These are phyloP conservation scores for Caradrina clavipalpis DNA, from an alignment of 2,888 invertebrate species.

Conservation along the genomic window DNA sequence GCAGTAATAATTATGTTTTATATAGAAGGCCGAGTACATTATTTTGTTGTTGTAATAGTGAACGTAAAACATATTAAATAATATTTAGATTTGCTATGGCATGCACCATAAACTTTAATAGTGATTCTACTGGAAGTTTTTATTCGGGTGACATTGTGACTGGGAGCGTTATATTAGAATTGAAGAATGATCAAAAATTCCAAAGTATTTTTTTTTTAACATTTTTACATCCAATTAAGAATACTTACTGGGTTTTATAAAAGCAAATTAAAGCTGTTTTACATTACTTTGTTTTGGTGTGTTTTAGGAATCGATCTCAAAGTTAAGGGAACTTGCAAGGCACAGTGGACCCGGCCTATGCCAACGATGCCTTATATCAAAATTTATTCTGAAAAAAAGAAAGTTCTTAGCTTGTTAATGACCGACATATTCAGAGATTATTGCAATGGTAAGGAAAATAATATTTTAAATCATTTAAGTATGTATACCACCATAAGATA, in stretches of 20 bases:
- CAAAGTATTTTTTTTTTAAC: slow-evolving; percentile 69
- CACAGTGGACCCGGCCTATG: slow-evolving; percentile 81
- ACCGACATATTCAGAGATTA: slow-evolving; percentile 74
- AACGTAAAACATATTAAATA: slow-evolving; percentile 20
- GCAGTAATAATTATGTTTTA: slow-evolving; percentile 46
- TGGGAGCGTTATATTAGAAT: slow-evolving; percentile 79
- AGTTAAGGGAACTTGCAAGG: slow-evolving; percentile 79
- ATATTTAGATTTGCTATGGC: slow-evolving; percentile 71
- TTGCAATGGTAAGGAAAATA: slow-evolving; percentile 63
- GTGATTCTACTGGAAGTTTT: slow-evolving; percentile 79
- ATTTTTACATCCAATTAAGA: background rate
- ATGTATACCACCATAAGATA: too few relatives aligned
- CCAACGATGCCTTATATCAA: slow-evolving; percentile 83
- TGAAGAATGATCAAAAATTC: slow-evolving; percentile 77
- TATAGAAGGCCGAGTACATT: slow-evolving; percentile 29
- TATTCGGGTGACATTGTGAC: slow-evolving; percentile 85
- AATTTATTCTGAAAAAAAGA: slow-evolving; percentile 81
- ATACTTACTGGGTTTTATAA: background rate
- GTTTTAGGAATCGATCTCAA: slow-evolving; percentile 80
- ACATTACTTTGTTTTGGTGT: background rate
- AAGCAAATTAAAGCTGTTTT: background rate
- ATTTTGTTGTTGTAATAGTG: slow-evolving; percentile 33
- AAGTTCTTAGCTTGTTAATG: slow-evolving; percentile 74
- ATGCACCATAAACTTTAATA: slow-evolving; percentile 79
- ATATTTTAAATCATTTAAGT: too few relatives aligned